A percentile compares a stretch with the other conserved stretches of the same genome.
These are phyloP conservation scores for Tholera decimalis DNA, from an alignment of 2,888 invertebrate species.

Conservation along the genomic window DNA sequence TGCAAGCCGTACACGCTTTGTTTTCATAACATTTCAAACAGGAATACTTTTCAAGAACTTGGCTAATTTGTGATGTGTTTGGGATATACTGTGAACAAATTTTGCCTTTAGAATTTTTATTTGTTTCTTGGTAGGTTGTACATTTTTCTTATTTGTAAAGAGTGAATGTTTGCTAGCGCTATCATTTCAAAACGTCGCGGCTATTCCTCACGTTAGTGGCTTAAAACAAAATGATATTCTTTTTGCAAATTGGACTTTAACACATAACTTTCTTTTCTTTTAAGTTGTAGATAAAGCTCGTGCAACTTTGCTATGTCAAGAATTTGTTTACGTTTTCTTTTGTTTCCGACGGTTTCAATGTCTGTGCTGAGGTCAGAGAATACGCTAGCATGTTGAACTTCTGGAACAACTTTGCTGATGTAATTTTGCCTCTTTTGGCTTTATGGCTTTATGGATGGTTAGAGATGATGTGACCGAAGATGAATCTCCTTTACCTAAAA, in stretches of 20 bases:
- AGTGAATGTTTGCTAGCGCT: not conserved
- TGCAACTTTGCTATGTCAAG: constrained; percentile 9
- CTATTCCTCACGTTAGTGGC: not conserved
- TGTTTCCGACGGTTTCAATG: constrained; percentile 1
- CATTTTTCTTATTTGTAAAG: not conserved
- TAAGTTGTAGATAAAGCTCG: no score
- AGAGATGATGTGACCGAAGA: not conserved
- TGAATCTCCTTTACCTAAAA: no score
- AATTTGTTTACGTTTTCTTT: constrained; percentile 28
- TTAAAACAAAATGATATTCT: no score
- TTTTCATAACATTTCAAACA: constrained; percentile 35
- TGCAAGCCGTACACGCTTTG: constrained; percentile 37
- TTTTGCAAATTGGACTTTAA: no score
- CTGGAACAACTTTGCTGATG: constrained; percentile 11
- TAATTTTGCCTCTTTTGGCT: not conserved
- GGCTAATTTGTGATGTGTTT: constrained; percentile 53
- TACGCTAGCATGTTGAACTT: constrained; percentile 22
- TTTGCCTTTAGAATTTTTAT: constrained; percentile 21
- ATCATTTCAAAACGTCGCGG: not conserved
- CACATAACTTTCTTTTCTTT: no score
- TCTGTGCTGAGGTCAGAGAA: constrained; percentile 11
- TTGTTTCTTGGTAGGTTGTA: constrained; percentile 17
- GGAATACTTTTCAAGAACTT: constrained; percentile 52
- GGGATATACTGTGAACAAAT: constrained; percentile 18
- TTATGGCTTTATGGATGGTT: no score